A percentile compares a stretch with the other conserved stretches of the same genome.
Evolutionary conservation across 2,797 vertebrate genomes (phyloP).

Genomic region (Botia almorhae): DNA sequence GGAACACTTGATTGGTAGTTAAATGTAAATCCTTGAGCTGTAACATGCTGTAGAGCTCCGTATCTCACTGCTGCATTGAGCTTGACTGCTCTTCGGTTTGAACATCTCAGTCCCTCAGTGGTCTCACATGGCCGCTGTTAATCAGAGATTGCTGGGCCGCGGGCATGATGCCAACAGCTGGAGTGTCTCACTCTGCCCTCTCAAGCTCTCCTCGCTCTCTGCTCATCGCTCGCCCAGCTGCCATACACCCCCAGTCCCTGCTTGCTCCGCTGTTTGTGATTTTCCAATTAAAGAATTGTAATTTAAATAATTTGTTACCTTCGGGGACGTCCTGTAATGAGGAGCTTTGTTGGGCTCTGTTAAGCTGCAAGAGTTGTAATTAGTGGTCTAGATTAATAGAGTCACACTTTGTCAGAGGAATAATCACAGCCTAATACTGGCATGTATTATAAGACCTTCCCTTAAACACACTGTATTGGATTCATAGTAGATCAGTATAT

Average conservation of each 20-base stretch:
- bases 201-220: slow-evolving; percentile 34
- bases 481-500: too few relatives aligned
- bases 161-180: slow-evolving; percentile 21
- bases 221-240: slow-evolving; percentile 21
- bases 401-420: slow-evolving; percentile 55
- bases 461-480: too few relatives aligned
- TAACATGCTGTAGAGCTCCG: too few relatives aligned
- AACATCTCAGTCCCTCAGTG: neutral
- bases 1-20: neutral
- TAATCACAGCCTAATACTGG: slow-evolving; percentile 37
- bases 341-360: slow-evolving; percentile 63
- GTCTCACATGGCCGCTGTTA: slow-evolving; percentile 24
- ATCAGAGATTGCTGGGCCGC: slow-evolving; percentile 35
- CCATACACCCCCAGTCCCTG: slow-evolving; percentile 23
- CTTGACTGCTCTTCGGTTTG: neutral
- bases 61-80: slow-evolving; percentile 13
- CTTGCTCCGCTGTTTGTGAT: slow-evolving; percentile 60
- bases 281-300: slow-evolving; percentile 72
- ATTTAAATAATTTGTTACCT: slow-evolving; percentile 71
- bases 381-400: slow-evolving; percentile 66
- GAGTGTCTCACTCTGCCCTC: slow-evolving; percentile 41
- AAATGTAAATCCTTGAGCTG: neutral
- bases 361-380: slow-evolving; percentile 70
- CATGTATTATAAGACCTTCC: neutral
- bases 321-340: slow-evolving; percentile 66